Evolutionary conservation across 2,888 invertebrate species (phyloP).

Genomic region (Elegia similella): DNA sequence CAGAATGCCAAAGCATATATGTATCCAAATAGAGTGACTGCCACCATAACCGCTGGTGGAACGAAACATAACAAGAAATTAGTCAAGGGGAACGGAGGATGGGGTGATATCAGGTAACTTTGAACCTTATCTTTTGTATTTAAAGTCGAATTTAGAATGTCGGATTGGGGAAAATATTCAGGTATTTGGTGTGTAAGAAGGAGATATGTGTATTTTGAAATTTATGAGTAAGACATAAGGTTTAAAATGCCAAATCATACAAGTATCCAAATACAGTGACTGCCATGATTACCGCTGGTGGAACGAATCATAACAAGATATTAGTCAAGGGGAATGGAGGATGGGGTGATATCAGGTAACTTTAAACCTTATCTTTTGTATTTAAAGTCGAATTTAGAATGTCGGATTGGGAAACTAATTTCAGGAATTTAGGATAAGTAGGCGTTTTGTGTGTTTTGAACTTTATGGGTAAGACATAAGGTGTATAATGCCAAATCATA

Average conservation of each 20-base stretch:
- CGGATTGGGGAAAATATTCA: no score
- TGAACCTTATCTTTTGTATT: background rate
- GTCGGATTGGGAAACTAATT: no score
- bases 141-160: no score
- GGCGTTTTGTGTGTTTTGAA: no score
- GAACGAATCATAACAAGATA: slow-evolving; percentile 92
- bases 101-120: slow-evolving; percentile 90
- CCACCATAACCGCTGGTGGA: slow-evolving; percentile 88
- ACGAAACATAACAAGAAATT: slow-evolving; percentile 92
- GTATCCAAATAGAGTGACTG: slow-evolving; percentile 86
- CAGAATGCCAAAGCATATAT: slow-evolving; percentile 86
- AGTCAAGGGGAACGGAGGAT: slow-evolving; percentile 97
- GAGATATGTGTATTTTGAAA: no score
- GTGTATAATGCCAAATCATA: no score
- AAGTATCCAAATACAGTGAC: slow-evolving; percentile 87
- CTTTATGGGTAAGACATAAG: no score
- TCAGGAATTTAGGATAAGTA: no score
- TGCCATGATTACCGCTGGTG: slow-evolving; percentile 87
- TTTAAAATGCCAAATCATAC: slow-evolving; percentile 86
- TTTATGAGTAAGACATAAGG: no score
- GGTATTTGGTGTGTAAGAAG: no score
- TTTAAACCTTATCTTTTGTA: slow-evolving; percentile 18
- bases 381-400: background rate
- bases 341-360: slow-evolving; percentile 87
- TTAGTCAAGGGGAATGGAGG: slow-evolving; percentile 96